These are phyloP conservation scores for Asarcornis scutulata DNA, from an alignment of 2,113 vertebrate species.

Conservation along the genomic window DNA sequence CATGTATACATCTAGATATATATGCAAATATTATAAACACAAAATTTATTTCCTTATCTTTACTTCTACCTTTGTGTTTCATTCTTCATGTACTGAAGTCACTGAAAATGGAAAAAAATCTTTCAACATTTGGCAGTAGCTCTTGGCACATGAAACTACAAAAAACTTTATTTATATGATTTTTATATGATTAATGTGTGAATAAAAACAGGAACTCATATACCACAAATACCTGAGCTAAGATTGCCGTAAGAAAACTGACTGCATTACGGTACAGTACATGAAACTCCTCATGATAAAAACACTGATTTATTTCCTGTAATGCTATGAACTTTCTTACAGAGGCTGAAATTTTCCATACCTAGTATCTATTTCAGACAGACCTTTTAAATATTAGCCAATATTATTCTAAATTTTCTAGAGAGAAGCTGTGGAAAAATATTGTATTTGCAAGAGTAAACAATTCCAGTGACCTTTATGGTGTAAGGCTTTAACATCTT, in stretches of 20 bases:
- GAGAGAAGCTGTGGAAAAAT: background rate
- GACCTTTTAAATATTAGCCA: background rate
- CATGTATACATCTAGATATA: background rate
- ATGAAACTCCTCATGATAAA: background rate
- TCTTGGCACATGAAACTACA: background rate
- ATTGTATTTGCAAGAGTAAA: background rate
- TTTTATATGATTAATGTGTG: background rate
- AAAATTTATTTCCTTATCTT: background rate
- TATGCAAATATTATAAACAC: rapidly evolving
- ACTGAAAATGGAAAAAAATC: background rate
- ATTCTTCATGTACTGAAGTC: background rate
- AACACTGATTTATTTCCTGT: background rate
- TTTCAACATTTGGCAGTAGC: background rate
- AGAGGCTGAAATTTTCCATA: background rate
- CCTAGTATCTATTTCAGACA: background rate
- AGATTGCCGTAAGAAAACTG: background rate
- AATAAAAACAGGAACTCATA: background rate
- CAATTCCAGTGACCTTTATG: rapidly evolving
- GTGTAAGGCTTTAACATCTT: background rate
- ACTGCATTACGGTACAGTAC: background rate
- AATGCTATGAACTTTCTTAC: background rate
- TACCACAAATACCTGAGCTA: background rate
- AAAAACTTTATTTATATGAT: background rate
- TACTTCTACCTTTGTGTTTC: background rate
- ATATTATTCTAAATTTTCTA: background rate